Evolutionary conservation across 1,140 invertebrate species (phyloP).

Genomic region (Cyphomyrmex costatus): DNA sequence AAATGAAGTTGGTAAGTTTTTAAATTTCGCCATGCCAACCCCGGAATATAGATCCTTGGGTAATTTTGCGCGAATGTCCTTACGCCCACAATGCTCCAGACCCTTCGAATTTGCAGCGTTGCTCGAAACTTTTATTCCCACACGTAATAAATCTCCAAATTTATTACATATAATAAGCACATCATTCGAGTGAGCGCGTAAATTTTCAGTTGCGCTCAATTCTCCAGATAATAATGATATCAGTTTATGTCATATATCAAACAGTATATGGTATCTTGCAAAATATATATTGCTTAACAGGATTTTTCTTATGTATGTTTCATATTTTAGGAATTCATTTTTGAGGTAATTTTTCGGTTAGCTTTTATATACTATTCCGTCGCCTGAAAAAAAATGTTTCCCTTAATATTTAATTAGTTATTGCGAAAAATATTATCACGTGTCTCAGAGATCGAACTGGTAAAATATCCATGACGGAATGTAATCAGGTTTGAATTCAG

Average conservation of each 20-base stretch:
- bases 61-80: constrained; percentile 67
- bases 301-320: neutral
- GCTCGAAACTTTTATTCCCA: constrained; percentile 55
- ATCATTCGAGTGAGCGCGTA: constrained; percentile 2
- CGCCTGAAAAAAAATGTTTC: too few species aligned
- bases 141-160: constrained; percentile 22
- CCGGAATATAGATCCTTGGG: constrained; percentile 65
- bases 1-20: constrained; percentile 74
- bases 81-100: constrained; percentile 33
- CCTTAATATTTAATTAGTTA: too few species aligned
- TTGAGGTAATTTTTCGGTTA: neutral
- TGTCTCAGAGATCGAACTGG: too few species aligned
- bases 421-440: too few species aligned
- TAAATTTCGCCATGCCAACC: constrained; percentile 60
- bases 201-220: neutral
- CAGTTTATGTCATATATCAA: neutral
- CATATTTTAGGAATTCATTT: neutral
- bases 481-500: too few species aligned
- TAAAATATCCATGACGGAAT: too few species aligned
- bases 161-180: constrained; percentile 4
- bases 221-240: neutral
- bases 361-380: neutral
- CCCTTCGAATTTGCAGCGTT: constrained; percentile 37
- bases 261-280: neutral
- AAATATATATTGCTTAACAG: neutral